phyloP scores from a whole-genome alignment of 1,140 invertebrate species.

The Hirudo medicinalis region DNA sequence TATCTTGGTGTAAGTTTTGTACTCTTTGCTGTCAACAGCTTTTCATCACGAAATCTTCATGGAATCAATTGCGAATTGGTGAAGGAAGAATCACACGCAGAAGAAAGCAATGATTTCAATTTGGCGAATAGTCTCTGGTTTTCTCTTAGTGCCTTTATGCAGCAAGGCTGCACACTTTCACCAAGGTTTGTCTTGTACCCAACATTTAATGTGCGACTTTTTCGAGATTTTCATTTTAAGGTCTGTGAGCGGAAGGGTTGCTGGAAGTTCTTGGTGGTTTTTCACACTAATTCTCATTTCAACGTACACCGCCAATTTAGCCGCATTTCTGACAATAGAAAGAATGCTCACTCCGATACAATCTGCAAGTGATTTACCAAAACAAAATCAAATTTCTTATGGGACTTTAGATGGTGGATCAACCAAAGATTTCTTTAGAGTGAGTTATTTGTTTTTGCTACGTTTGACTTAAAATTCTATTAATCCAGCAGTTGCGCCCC shows the following conservation, averaged over 20 bases:
- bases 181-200: conserved; percentile 54
- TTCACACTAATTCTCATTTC: conserved; percentile 96
- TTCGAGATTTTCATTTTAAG: conserved; percentile 22
- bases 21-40: conserved; percentile 71
- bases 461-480: too few relatives aligned
- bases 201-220: too few relatives aligned
- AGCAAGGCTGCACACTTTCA: conserved; percentile 89
- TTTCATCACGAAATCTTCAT: conserved; percentile 77
- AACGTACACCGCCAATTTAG: conserved; percentile 91
- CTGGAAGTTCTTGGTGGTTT: conserved; percentile 68
- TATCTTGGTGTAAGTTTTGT: conserved; percentile 87
- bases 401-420: conserved; percentile 50
- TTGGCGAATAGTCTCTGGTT: conserved; percentile 61
- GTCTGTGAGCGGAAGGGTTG: conserved; percentile 39
- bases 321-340: conserved; percentile 90
- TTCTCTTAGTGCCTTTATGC: conserved; percentile 87
- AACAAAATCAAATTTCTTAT: conserved; percentile 92
- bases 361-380: conserved; percentile 83
- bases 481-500: too few relatives aligned
- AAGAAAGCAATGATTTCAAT: conserved; percentile 69
- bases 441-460: conserved; percentile 14
- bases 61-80: too few relatives aligned
- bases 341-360: conserved; percentile 90
- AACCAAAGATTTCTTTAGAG: conserved; percentile 37
- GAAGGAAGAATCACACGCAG: too few relatives aligned